A percentile compares a stretch with the other conserved stretches of the same genome.
These are phyloP conservation scores for Dicranocentrus wangi DNA, from an alignment of 2,888 invertebrate genomes.

Conservation along the genomic window DNA sequence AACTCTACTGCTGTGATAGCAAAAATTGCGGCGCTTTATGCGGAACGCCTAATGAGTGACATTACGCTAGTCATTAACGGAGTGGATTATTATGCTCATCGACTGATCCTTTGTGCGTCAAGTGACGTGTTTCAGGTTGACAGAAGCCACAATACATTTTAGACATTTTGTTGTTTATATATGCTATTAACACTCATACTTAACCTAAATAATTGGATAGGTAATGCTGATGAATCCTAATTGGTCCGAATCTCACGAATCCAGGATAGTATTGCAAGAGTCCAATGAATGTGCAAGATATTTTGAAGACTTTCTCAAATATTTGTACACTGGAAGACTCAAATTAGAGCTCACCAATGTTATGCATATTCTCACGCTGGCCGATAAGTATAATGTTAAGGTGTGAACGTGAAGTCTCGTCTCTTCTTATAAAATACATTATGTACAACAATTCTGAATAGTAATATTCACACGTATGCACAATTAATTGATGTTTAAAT, in stretches of 20 bases:
- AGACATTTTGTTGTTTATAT: too few species aligned
- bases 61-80: slow-evolving; percentile 88
- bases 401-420: slow-evolving; percentile 75
- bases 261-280: slow-evolving; percentile 88
- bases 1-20: slow-evolving; percentile 87
- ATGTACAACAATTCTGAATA: neutral
- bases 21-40: slow-evolving; percentile 88
- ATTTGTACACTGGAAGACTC: slow-evolving; percentile 93
- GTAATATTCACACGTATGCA: too few species aligned
- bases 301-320: slow-evolving; percentile 91
- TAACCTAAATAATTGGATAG: slow-evolving; percentile 75
- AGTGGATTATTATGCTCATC: slow-evolving; percentile 87
- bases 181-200: too few species aligned
- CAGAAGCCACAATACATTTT: too few species aligned
- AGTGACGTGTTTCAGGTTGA: slow-evolving; percentile 95
- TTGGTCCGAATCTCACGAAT: slow-evolving; percentile 93
- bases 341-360: slow-evolving; percentile 88
- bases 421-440: too few species aligned
- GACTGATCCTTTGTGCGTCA: slow-evolving; percentile 92
- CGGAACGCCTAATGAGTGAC: slow-evolving; percentile 91
- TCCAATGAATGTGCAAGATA: slow-evolving; percentile 87
- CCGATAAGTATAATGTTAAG: slow-evolving; percentile 96
- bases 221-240: slow-evolving; percentile 96
- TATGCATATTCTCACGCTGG: slow-evolving; percentile 89
- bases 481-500: slow-evolving; percentile 66